These are phyloP conservation scores for Phalacrocorax aristotelis DNA, from an alignment of 2,113 vertebrate genomes.

Conservation along the genomic window DNA sequence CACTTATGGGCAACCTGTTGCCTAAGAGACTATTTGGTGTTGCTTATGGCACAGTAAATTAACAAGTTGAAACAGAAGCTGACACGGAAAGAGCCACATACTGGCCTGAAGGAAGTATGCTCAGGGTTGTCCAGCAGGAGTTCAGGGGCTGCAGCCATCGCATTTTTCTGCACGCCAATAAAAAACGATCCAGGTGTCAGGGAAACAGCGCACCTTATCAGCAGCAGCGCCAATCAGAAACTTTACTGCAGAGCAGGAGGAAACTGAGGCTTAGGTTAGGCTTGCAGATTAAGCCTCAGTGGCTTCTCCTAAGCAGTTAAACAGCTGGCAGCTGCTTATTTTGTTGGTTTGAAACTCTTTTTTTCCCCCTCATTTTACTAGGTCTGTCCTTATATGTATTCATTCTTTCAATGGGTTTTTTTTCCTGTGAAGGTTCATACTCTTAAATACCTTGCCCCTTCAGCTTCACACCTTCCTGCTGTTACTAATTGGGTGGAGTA, in stretches of 20 bases:
- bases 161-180: not conserved
- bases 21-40: not conserved
- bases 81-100: not conserved
- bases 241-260: not conserved
- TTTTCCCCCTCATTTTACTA: not conserved
- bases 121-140: not conserved
- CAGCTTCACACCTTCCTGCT: conserved; percentile 29
- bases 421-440: not conserved
- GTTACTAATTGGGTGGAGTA: conserved; percentile 44
- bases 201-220: not conserved
- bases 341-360: not conserved
- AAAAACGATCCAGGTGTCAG: not conserved
- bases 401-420: not conserved
- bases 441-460: not conserved
- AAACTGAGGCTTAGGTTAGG: not conserved
- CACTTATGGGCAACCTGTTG: not conserved
- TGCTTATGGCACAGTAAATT: conserved; percentile 22
- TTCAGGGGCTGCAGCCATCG: not conserved
- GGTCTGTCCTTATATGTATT: not conserved
- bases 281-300: not conserved
- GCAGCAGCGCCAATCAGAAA: not conserved
- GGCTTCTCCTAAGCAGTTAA: not conserved
- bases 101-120: not conserved
- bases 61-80: conserved; percentile 48
- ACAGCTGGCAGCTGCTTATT: not conserved